phyloP scores from a whole-genome alignment of 2,797 vertebrate species.

The Phoxinus dragarum region DNA sequence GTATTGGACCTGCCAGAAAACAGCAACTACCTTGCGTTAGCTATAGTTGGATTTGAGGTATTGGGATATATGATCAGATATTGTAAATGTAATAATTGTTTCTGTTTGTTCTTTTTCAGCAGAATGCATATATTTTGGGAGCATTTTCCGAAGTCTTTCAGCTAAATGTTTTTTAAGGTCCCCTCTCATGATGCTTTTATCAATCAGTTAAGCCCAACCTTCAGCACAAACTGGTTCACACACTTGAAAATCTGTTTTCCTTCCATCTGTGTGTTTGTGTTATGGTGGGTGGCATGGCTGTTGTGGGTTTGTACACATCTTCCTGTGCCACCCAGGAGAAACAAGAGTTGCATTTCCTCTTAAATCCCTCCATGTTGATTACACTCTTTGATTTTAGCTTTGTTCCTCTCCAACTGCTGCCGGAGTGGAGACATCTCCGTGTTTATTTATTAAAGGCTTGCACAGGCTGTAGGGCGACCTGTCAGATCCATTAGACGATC shows the following conservation, averaged over 20 bases:
- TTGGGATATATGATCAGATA: not conserved
- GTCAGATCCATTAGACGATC: constrained; percentile 51
- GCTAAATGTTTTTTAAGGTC: not conserved
- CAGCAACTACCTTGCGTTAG: not conserved
- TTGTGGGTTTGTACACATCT: constrained; percentile 51
- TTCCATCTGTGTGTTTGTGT: constrained; percentile 46
- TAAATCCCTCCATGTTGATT: constrained; percentile 53
- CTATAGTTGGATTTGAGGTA: not conserved
- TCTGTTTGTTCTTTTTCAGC: not conserved
- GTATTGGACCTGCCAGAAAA: not conserved
- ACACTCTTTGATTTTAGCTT: constrained; percentile 56
- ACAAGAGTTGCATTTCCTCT: constrained; percentile 49
- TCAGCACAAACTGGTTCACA: not conserved
- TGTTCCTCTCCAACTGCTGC: constrained; percentile 41
- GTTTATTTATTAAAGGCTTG: constrained; percentile 57
- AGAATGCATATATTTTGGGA: not conserved
- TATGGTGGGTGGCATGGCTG: constrained; percentile 48
- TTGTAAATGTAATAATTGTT: not conserved
- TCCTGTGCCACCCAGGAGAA: constrained; percentile 45
- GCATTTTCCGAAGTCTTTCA: not conserved
- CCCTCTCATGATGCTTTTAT: not conserved
- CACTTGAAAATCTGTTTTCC: constrained; percentile 2
- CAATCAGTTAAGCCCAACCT: constrained; percentile 4
- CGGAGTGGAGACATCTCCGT: constrained; percentile 24
- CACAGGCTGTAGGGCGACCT: constrained; percentile 33